Evolutionary conservation across 2,797 vertebrate species (phyloP).

Genomic region (Scyliorhinus canicula): DNA sequence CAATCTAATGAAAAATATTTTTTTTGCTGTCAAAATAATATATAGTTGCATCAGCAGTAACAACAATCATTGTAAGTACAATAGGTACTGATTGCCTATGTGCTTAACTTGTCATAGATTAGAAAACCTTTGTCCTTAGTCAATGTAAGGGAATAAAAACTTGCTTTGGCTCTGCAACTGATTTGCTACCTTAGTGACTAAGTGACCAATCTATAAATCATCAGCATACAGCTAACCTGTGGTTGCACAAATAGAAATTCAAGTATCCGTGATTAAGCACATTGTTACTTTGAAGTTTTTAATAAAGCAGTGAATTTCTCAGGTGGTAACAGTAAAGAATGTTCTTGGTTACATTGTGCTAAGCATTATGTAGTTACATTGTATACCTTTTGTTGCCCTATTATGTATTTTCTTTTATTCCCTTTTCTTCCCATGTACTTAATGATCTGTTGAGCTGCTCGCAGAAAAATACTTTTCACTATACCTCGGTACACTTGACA

Average conservation of each 20-base stretch:
- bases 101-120: neutral
- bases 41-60: neutral
- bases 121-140: neutral
- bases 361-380: too few species aligned
- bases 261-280: neutral
- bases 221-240: neutral
- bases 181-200: neutral
- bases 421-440: too few species aligned
- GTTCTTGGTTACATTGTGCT: neutral
- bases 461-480: too few species aligned
- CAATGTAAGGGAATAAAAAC: neutral
- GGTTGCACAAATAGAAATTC: neutral
- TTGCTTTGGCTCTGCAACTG: neutral
- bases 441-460: too few species aligned
- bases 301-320: neutral
- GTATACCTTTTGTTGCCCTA: too few species aligned
- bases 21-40: neutral
- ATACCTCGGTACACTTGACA: too few species aligned
- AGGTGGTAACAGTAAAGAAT: neutral
- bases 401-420: too few species aligned
- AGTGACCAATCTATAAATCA: neutral
- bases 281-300: neutral
- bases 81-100: neutral
- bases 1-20: neutral
- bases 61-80: neutral